These are phyloP conservation scores for Cecidostiba fungosa DNA, from an alignment of 2,888 invertebrate genomes.

Conservation along the genomic window DNA sequence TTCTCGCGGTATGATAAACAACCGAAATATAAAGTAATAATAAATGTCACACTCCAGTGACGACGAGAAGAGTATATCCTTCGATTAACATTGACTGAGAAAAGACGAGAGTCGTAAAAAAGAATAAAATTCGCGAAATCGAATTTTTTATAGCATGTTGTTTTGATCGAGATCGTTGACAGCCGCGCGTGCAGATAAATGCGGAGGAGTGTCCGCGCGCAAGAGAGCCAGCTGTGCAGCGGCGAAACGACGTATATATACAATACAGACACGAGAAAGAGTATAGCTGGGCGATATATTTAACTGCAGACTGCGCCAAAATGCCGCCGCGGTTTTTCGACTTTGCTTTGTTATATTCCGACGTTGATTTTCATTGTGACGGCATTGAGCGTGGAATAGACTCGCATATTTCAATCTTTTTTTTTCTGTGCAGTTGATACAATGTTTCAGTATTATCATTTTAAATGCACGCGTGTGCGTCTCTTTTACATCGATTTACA, in stretches of 20 bases:
- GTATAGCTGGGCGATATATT: conserved; percentile 27
- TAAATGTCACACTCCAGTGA: background rate
- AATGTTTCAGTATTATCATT: background rate
- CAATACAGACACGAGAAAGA: background rate
- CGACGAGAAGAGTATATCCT: background rate
- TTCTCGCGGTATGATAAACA: background rate
- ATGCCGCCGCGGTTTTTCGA: background rate
- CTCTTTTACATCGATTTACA: background rate
- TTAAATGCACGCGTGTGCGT: background rate
- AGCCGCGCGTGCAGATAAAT: background rate
- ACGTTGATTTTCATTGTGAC: background rate
- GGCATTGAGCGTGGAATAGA: background rate
- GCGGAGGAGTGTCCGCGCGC: background rate
- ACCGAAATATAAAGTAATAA: background rate
- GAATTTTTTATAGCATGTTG: background rate
- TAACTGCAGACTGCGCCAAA: conserved; percentile 49
- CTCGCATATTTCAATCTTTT: no score
- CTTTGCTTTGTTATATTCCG: conserved; percentile 30
- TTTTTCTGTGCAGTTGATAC: background rate
- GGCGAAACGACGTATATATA: no score
- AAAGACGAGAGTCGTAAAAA: background rate
- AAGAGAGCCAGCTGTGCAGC: conserved; percentile 6
- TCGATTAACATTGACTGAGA: background rate
- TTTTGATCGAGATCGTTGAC: conserved; percentile 38
- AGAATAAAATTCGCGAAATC: background rate